Evolutionary conservation across 1,140 invertebrate species (phyloP).

Genomic region (Cydia amplana): DNA sequence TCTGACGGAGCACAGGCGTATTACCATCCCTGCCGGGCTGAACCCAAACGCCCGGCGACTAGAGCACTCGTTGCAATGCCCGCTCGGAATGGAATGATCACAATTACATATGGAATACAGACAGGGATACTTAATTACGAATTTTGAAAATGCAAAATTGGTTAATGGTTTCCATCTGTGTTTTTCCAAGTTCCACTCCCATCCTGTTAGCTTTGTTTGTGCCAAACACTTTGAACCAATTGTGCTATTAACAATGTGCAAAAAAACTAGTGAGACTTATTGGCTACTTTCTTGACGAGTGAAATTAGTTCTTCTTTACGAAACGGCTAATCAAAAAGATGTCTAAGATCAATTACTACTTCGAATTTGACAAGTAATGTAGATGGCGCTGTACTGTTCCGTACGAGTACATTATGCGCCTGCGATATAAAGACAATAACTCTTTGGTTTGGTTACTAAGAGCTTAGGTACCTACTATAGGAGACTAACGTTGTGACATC

Average conservation of each 20-base stretch:
- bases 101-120: conserved; percentile 33
- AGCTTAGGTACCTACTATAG: too few relatives aligned
- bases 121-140: conserved; percentile 21
- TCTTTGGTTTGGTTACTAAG: too few relatives aligned
- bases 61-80: conserved; percentile 39
- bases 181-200: background rate
- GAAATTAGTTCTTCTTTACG: too few relatives aligned
- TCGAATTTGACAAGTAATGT: too few relatives aligned
- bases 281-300: background rate
- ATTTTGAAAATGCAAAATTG: conserved; percentile 6
- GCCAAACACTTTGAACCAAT: background rate
- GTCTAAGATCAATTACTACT: too few relatives aligned
- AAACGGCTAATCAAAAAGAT: too few relatives aligned
- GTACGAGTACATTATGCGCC: too few relatives aligned
- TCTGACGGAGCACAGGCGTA: conserved; percentile 63
- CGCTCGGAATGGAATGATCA: conserved; percentile 44
- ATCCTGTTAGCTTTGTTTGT: conserved; percentile 1
- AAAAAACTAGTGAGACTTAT: background rate
- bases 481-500: too few relatives aligned
- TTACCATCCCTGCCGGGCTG: conserved; percentile 52
- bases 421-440: too few relatives aligned
- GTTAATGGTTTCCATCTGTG: background rate
- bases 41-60: conserved; percentile 38
- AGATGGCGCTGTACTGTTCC: too few relatives aligned
- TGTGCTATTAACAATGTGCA: background rate